Percentiles rank a stretch among this genome's conserved stretches.
These are phyloP conservation scores for Amphipyra tragopoginis DNA, from an alignment of 2,888 invertebrate genomes.

Conservation along the genomic window DNA sequence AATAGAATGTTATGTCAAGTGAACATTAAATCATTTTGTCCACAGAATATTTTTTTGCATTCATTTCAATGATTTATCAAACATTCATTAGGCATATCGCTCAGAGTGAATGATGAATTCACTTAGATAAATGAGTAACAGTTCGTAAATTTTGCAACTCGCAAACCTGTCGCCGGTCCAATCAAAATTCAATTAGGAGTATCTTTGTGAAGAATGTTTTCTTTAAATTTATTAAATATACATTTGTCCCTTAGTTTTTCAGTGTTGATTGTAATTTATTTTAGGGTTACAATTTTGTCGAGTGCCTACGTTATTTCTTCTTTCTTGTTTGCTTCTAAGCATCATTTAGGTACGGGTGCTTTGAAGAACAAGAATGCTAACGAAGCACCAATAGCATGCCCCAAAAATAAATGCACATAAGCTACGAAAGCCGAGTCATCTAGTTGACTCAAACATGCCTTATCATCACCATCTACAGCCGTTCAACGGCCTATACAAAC, in stretches of 20 bases:
- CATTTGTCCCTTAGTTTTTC: neutral
- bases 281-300: too few relatives aligned
- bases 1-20: conserved; percentile 20
- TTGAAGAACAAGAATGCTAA: too few relatives aligned
- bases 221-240: conserved; percentile 34
- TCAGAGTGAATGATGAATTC: conserved; percentile 63
- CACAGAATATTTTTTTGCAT: conserved; percentile 17
- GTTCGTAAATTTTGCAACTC: conserved; percentile 62
- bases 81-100: conserved; percentile 69
- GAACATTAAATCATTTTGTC: conserved; percentile 32
- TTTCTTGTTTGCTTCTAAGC: too few relatives aligned
- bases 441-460: conserved; percentile 22
- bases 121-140: conserved; percentile 65
- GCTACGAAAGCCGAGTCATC: conserved; percentile 18
- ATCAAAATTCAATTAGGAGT: conserved; percentile 61
- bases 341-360: too few relatives aligned
- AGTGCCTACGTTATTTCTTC: too few relatives aligned
- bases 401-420: neutral
- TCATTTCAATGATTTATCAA: conserved; percentile 56
- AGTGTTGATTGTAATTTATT: too few relatives aligned
- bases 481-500: conserved; percentile 10
- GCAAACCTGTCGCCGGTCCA: conserved; percentile 39
- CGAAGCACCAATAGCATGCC: too few relatives aligned
- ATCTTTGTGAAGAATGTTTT: conserved; percentile 51
- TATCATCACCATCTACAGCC: conserved; percentile 29